A percentile compares a stretch with the other conserved stretches of the same genome.
These are phyloP conservation scores for Zaprionus africanus DNA, from an alignment of 1,140 invertebrate genomes.

Conservation along the genomic window DNA sequence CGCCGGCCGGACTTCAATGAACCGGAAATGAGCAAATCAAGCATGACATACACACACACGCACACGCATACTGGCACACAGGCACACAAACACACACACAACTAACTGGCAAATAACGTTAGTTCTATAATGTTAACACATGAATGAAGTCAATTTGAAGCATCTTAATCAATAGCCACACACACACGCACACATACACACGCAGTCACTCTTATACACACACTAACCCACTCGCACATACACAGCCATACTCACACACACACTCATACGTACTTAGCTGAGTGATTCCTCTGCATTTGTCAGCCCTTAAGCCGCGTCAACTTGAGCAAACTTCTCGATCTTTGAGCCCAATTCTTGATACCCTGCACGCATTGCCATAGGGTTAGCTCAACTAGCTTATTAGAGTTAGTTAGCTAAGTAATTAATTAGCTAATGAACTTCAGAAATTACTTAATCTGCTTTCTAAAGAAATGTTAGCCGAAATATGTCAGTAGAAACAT, in stretches of 20 bases:
- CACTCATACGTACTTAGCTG: conserved; percentile 19
- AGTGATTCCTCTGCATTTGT: conserved; percentile 57
- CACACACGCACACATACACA: conserved; percentile 16
- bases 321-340: conserved; percentile 50
- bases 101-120: conserved; percentile 33
- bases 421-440: not conserved
- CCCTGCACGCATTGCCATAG: not conserved
- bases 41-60: conserved; percentile 35
- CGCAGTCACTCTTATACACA: not conserved
- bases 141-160: conserved; percentile 70
- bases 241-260: conserved; percentile 1
- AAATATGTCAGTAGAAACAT: not conserved
- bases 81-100: conserved; percentile 24
- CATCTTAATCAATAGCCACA: conserved; percentile 67
- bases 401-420: not conserved
- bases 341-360: conserved; percentile 30
- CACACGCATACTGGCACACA: conserved; percentile 9
- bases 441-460: not conserved
- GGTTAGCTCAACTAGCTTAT: not conserved
- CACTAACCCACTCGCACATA: not conserved
- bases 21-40: conserved; percentile 77
- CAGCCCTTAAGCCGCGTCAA: conserved; percentile 46
- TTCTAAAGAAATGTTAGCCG: not conserved
- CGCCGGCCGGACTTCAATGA: conserved; percentile 61
- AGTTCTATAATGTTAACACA: conserved; percentile 57